Percentiles rank a stretch among this genome's conserved stretches.
Conservation (phyloP, 2,888 invertebrate genomes). For the Amphiduros pacificus region DNA sequence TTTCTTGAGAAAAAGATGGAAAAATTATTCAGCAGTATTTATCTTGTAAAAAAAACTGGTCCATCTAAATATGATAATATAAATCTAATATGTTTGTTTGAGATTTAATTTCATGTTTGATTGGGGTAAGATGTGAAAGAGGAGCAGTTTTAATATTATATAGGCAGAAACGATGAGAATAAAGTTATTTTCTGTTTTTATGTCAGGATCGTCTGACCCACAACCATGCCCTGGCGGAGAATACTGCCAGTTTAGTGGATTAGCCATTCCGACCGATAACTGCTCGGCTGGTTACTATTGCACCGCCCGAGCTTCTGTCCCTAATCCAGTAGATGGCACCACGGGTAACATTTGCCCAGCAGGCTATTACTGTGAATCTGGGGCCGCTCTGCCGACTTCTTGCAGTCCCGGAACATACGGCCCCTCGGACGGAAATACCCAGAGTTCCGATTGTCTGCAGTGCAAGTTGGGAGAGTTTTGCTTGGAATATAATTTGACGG, state of each 20-base stretch:
- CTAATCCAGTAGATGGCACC: slow-evolving; percentile 47
- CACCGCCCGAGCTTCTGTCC: slow-evolving; percentile 34
- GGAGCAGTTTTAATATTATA: too few relatives aligned
- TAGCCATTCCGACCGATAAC: slow-evolving; percentile 43
- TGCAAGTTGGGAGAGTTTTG: slow-evolving; percentile 49
- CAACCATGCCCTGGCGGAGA: slow-evolving; percentile 47
- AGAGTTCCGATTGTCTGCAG: slow-evolving; percentile 38
- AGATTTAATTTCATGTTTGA: too few relatives aligned
- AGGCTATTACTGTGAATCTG: slow-evolving; percentile 50
- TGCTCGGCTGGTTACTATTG: slow-evolving; percentile 54
- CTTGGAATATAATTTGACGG: neutral
- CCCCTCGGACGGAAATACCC: slow-evolving; percentile 38
- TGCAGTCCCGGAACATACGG: slow-evolving; percentile 52
- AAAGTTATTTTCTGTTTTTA: too few relatives aligned
- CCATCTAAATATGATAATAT: too few relatives aligned
- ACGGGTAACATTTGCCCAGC: slow-evolving; percentile 46
- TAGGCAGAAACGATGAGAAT: too few relatives aligned
- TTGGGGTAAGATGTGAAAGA: too few relatives aligned
- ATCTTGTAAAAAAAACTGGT: too few relatives aligned
- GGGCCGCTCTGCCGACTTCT: slow-evolving; percentile 39
- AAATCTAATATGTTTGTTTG: too few relatives aligned
- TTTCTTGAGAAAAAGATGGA: too few relatives aligned
- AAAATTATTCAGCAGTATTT: too few relatives aligned
- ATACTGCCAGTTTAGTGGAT: slow-evolving; percentile 46
- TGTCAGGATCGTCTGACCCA: slow-evolving; percentile 43